Evolutionary conservation across 2,797 vertebrate species (phyloP).

Genomic region (Anolis apletophallus): DNA sequence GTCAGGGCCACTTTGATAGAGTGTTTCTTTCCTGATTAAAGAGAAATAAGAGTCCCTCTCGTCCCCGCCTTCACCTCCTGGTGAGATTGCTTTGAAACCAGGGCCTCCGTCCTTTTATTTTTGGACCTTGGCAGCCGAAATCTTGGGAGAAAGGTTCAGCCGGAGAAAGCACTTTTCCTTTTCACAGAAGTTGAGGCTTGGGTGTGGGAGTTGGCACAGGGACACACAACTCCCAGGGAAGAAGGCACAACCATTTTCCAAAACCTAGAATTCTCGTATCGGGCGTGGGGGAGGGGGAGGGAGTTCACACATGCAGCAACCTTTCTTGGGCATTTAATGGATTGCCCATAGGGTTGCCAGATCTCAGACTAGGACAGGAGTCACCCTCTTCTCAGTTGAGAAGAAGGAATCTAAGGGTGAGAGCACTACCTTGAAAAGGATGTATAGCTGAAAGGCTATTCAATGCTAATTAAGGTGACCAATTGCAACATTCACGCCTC

Average conservation of each 20-base stretch:
- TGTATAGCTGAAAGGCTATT: too few relatives aligned
- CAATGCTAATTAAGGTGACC: too few relatives aligned
- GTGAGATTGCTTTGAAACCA: conserved; percentile 23
- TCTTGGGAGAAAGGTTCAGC: neutral
- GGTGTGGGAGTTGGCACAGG: neutral
- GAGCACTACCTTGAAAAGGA: too few relatives aligned
- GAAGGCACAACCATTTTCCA: neutral
- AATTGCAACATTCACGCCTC: too few relatives aligned
- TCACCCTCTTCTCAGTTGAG: too few relatives aligned
- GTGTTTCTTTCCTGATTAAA: conserved; percentile 33
- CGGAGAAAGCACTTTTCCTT: conserved; percentile 42
- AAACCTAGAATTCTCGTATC: neutral
- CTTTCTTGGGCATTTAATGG: neutral
- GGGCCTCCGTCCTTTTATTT: conserved; percentile 15
- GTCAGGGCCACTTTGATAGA: conserved; percentile 28
- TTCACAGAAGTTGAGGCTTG: neutral
- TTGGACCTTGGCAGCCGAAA: conserved; percentile 1
- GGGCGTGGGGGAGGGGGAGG: too few relatives aligned
- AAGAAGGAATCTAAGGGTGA: too few relatives aligned
- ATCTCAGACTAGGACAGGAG: too few relatives aligned
- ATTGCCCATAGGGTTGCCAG: too few relatives aligned
- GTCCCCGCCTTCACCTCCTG: too few relatives aligned
- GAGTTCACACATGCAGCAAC: neutral
- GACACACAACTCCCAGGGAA: neutral
- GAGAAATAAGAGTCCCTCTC: neutral